A percentile compares a stretch with the other conserved stretches of the same genome.
Conservation (phyloP, 2,113 vertebrate genomes). For the Hemichromis elongatus region DNA sequence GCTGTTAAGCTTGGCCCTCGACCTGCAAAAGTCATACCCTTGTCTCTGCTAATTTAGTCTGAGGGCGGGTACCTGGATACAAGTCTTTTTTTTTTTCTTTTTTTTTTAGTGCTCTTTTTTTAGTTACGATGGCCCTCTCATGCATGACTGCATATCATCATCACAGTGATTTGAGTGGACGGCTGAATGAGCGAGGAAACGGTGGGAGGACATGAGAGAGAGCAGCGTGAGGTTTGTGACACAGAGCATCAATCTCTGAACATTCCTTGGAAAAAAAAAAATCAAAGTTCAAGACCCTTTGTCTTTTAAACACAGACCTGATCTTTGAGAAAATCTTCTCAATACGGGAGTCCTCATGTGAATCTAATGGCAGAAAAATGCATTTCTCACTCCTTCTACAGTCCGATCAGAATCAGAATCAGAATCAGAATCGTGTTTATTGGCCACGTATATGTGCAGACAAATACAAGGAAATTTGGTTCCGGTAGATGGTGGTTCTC, state of each 20-base stretch:
- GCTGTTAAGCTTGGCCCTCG: neutral
- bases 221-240: neutral
- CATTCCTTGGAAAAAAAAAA: neutral
- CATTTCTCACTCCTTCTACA: neutral
- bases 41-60: neutral
- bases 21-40: neutral
- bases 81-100: neutral
- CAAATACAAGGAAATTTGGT: too few relatives aligned
- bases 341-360: neutral
- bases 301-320: neutral
- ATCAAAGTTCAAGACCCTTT: neutral
- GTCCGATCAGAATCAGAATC: too few relatives aligned
- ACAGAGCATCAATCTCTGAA: neutral
- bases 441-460: too few relatives aligned
- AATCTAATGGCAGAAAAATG: neutral
- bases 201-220: neutral
- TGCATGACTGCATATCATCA: neutral
- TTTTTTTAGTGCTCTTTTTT: neutral
- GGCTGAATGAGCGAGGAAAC: neutral
- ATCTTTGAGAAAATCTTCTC: neutral
- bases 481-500: too few relatives aligned
- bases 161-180: conserved; percentile 13
- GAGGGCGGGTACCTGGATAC: neutral
- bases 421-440: too few relatives aligned
- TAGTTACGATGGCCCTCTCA: neutral